Evolutionary conservation across 2,113 vertebrate genomes (phyloP).

Genomic region (Sceloporus undulatus): DNA sequence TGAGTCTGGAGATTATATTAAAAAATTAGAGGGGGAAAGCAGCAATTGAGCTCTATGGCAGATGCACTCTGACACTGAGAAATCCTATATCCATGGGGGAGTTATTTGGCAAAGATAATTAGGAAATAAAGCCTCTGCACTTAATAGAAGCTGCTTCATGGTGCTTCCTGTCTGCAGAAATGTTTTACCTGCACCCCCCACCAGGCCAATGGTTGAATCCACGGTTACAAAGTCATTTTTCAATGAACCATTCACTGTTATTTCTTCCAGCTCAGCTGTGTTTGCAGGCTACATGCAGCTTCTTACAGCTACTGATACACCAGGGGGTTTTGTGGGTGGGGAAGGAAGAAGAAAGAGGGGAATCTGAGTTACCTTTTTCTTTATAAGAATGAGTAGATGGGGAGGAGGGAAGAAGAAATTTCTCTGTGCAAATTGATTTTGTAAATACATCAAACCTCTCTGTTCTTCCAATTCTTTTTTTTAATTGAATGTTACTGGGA

Average conservation of each 20-base stretch:
- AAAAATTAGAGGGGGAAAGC: background rate
- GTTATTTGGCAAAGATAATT: slow-evolving; percentile 9
- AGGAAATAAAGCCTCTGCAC: background rate
- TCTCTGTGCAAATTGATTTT: background rate
- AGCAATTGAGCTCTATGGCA: background rate
- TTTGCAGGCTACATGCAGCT: background rate
- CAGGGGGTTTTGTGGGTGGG: background rate
- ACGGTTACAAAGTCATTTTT: background rate
- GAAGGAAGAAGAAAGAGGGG: slow-evolving; percentile 4
- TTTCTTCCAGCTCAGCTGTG: slow-evolving; percentile 18
- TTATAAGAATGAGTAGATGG: background rate
- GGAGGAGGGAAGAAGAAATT: background rate
- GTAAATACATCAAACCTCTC: slow-evolving; percentile 26
- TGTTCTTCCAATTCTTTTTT: background rate
- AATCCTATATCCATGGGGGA: background rate
- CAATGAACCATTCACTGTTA: background rate
- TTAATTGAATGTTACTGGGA: slow-evolving; percentile 63
- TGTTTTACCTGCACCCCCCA: slow-evolving; percentile 25
- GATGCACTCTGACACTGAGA: background rate
- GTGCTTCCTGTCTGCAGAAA: background rate
- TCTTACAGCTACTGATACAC: background rate
- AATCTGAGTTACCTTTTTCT: slow-evolving; percentile 35
- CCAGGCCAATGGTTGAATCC: background rate
- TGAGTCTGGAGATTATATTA: background rate
- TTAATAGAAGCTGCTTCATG: background rate